These are phyloP conservation scores for Brachionichthys hirsutus DNA, from an alignment of 2,113 vertebrate species.

Conservation along the genomic window DNA sequence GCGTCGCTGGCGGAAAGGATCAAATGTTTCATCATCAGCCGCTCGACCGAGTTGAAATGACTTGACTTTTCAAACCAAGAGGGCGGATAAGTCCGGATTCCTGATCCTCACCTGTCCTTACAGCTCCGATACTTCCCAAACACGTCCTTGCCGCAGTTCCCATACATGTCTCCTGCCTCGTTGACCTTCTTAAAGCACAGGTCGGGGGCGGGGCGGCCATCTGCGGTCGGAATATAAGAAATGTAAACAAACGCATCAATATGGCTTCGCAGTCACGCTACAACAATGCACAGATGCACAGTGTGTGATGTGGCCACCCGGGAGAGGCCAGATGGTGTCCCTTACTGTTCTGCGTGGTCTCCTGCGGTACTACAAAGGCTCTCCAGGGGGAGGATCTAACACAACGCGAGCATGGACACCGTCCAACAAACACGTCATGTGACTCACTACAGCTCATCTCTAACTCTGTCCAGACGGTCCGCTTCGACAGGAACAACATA, in stretches of 20 bases:
- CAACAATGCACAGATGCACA: conserved; percentile 4
- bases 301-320: conserved; percentile 35
- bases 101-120: conserved; percentile 77
- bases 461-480: not conserved
- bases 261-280: conserved; percentile 1
- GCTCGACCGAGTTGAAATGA: not conserved
- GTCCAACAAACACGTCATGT: conserved; percentile 42
- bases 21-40: not conserved
- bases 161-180: conserved; percentile 87
- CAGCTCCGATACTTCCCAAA: conserved; percentile 87
- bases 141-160: conserved; percentile 94
- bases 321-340: conserved; percentile 58
- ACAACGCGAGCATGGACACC: conserved; percentile 38
- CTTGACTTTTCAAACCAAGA: not conserved
- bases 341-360: conserved; percentile 45
- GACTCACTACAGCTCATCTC: conserved; percentile 14
- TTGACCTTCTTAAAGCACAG: conserved; percentile 91
- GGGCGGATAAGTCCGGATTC: not conserved
- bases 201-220: conserved; percentile 85
- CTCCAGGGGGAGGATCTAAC: conserved; percentile 39
- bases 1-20: conserved; percentile 79
- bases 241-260: conserved; percentile 7
- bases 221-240: conserved; percentile 64
- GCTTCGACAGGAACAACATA: not conserved
- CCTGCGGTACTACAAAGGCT: conserved; percentile 51